phyloP scores from a whole-genome alignment of 1,140 invertebrate species.

The Drosophila pectinifera region DNA sequence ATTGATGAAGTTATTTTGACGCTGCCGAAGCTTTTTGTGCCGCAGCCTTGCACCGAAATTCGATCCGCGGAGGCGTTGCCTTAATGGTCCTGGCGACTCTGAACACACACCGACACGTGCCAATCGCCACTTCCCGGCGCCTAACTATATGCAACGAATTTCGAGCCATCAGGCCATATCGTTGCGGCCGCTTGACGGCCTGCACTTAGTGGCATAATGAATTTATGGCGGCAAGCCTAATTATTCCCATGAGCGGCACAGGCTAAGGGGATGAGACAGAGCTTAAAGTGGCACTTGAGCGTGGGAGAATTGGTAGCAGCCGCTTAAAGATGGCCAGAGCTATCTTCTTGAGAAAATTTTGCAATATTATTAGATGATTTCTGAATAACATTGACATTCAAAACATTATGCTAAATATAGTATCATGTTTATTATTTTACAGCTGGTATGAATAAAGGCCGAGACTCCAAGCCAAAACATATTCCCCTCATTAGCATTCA shows the following conservation, averaged over 20 bases:
- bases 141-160: conserved; percentile 53
- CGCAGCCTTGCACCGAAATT: conserved; percentile 58
- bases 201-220: conserved; percentile 66
- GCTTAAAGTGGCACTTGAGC: neutral
- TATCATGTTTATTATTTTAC: neutral
- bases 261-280: neutral
- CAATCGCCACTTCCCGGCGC: conserved; percentile 28
- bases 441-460: conserved; percentile 15
- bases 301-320: neutral
- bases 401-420: conserved; percentile 3
- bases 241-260: conserved; percentile 15
- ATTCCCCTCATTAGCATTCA: conserved; percentile 36
- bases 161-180: conserved; percentile 26
- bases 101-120: conserved; percentile 36
- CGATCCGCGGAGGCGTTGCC: conserved; percentile 49
- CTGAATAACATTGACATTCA: neutral
- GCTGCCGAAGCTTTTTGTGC: conserved; percentile 19
- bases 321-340: too few species aligned
- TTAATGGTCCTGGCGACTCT: conserved; percentile 57
- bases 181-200: conserved; percentile 21
- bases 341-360: too few species aligned
- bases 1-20: conserved; percentile 61
- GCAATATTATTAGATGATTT: too few species aligned
- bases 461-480: neutral
- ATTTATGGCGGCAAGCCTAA: conserved; percentile 54